Evolutionary conservation across 2,888 invertebrate species (phyloP), one percentile per base, ranked within the genome.

Genomic region (Pardosa pseudoannulata): DNA sequence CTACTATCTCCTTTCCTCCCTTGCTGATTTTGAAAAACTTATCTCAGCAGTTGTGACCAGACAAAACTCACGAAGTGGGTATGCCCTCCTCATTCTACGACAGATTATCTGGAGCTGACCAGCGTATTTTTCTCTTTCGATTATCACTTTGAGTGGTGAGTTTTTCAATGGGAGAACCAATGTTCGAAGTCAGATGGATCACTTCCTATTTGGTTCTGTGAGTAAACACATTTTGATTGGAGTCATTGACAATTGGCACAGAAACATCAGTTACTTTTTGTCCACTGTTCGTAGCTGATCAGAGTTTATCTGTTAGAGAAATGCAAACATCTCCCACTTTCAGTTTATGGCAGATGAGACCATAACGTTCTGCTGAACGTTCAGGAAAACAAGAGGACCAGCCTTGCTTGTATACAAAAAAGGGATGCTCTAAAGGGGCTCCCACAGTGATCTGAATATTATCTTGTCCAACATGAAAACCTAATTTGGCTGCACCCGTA

Each of bases 261-360:
- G 79, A 64, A n/a, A 50, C 6, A 19, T 31, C 65, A 11, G 67
- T 29, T 6, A 19, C 23, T 36, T 82, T 82, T 31, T 76, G 64
- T 71, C 41, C 82, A 46, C 68, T 67, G 41, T 74, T 86, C 7
- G 36, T 64, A 2, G 76, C 13, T 13, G 65, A 29, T 11, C 31
- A 29, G 0, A 75, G 74, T 39, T 89, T 89, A 71, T 90, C 90
- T 31, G 95, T 95, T 74, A 97, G 92, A 1, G 97, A 96, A 88
- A 97, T 95, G 91, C 97, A 95, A 79, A 96, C 94, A 91, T 97
- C 97, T 39, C 97, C 97, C n/a, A 97, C 96, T 91, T 95, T 95
- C 90, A 97, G 93, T 90, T 94, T 94, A 90, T 95, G 95, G 90
- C 97, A 97, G 89, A 94, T 94, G 73, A 97, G 93, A 39, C 96